A percentile compares a stretch with the other conserved stretches of the same genome.
These are phyloP conservation scores for Xenentodon cancila DNA, from an alignment of 2,797 vertebrate species.

Conservation along the genomic window DNA sequence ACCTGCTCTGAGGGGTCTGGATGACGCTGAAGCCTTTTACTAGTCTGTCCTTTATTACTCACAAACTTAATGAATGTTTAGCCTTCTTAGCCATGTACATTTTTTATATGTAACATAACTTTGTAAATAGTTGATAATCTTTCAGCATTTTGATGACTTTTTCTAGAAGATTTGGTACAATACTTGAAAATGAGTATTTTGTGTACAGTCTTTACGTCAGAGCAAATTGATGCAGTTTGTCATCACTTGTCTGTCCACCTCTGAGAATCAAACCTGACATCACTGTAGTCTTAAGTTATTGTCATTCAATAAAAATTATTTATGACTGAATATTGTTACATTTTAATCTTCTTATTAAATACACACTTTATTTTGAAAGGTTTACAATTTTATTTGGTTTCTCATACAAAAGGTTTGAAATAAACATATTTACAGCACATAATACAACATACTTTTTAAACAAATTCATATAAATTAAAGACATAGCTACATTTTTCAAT, in stretches of 20 bases:
- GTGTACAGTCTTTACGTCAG: slow-evolving; percentile 89
- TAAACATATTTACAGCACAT: slow-evolving; percentile 89
- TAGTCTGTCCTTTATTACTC: slow-evolving; percentile 81
- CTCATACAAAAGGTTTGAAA: slow-evolving; percentile 76
- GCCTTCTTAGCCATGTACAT: slow-evolving; percentile 90
- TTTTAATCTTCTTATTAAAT: neutral
- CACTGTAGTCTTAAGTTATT: slow-evolving; percentile 99
- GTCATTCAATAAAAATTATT: slow-evolving; percentile 99
- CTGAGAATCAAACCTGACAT: slow-evolving; percentile 89
- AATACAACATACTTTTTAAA: slow-evolving; percentile 91
- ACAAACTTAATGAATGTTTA: slow-evolving; percentile 90
- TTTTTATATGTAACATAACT: slow-evolving; percentile 93
- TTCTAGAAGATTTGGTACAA: slow-evolving; percentile 96
- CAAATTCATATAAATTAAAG: slow-evolving; percentile 95
- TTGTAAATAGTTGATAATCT: slow-evolving; percentile 94
- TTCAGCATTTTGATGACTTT: slow-evolving; percentile 94
- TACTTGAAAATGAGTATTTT: slow-evolving; percentile 96
- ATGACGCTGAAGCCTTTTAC: slow-evolving; percentile 77
- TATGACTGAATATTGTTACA: slow-evolving; percentile 74
- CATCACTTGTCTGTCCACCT: slow-evolving; percentile 84
- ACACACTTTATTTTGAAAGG: slow-evolving; percentile 15
- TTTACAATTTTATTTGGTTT: slow-evolving; percentile 81
- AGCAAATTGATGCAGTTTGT: slow-evolving; percentile 84
- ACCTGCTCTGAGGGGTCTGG: slow-evolving; percentile 77
- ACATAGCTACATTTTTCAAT: slow-evolving; percentile 86